A percentile compares a stretch with the other conserved stretches of the same genome.
Evolutionary conservation across 2,888 invertebrate species (phyloP).

Genomic region (Xanthorhoe spadicearia): DNA sequence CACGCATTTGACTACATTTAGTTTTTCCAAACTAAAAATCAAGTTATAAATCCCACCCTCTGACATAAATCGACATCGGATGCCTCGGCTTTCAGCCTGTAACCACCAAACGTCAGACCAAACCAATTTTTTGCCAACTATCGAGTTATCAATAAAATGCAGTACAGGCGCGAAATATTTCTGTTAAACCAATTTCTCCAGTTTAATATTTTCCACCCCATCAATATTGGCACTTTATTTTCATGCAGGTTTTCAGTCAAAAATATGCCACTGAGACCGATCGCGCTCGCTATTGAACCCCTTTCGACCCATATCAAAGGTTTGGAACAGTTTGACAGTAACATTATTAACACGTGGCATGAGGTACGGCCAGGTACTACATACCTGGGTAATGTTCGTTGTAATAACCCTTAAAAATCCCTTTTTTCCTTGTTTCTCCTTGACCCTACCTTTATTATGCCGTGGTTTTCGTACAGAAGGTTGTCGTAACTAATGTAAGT

Average conservation of each 20-base stretch:
- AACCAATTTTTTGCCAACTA: conserved; percentile 39
- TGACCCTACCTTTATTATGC: conserved; percentile 40
- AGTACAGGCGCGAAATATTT: conserved; percentile 48
- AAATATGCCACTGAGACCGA: conserved; percentile 59
- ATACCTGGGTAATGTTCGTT: conserved; percentile 55
- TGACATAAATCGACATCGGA: conserved; percentile 42
- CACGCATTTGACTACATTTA: conserved; percentile 16
- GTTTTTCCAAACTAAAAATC: conserved; percentile 33
- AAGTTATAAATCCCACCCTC: conserved; percentile 35
- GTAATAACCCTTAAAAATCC: conserved; percentile 65
- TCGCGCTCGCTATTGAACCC: conserved; percentile 64
- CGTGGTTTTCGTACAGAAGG: conserved; percentile 36
- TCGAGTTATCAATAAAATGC: conserved; percentile 50
- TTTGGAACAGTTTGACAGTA: conserved; percentile 70
- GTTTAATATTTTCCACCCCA: conserved; percentile 51
- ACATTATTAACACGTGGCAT: conserved; percentile 75
- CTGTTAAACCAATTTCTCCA: conserved; percentile 50
- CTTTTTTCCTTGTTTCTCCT: conserved; percentile 54
- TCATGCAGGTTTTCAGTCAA: conserved; percentile 54
- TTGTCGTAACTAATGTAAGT: conserved; percentile 8
- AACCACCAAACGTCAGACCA: conserved; percentile 34
- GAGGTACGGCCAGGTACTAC: conserved; percentile 52
- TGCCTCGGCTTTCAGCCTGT: conserved; percentile 34
- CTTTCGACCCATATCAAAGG: conserved; percentile 72
- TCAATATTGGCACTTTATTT: conserved; percentile 62